Evolutionary conservation across 2,113 vertebrate genomes (phyloP).

Genomic region (Oncorhynchus masou): DNA sequence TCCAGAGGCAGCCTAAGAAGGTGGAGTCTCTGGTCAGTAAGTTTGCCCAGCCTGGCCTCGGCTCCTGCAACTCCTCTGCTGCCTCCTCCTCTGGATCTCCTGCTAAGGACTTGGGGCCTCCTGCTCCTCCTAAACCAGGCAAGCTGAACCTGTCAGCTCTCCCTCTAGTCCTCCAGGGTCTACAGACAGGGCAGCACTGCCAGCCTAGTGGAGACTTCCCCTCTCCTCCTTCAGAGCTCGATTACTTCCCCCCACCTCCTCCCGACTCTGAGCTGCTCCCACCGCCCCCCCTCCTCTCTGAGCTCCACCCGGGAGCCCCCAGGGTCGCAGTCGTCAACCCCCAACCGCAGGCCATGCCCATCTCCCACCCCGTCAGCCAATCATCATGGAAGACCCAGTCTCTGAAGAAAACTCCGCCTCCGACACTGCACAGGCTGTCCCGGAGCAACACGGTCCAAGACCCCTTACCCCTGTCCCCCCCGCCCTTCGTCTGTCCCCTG

Average conservation of each 20-base stretch:
- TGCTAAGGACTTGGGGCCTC: slow-evolving; percentile 78
- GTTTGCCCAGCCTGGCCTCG: slow-evolving; percentile 78
- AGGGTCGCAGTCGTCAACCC: slow-evolving; percentile 94
- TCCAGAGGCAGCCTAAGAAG: slow-evolving; percentile 82
- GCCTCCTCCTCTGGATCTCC: slow-evolving; percentile 79
- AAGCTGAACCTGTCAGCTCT: slow-evolving; percentile 88
- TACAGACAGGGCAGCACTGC: slow-evolving; percentile 63
- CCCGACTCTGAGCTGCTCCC: slow-evolving; percentile 90
- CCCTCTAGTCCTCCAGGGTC: slow-evolving; percentile 80
- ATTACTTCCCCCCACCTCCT: slow-evolving; percentile 77
- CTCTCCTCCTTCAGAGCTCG: slow-evolving; percentile 78
- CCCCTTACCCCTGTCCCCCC: slow-evolving; percentile 60
- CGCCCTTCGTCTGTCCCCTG: slow-evolving; percentile 66
- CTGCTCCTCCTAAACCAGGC: slow-evolving; percentile 88
- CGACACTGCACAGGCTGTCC: slow-evolving; percentile 75
- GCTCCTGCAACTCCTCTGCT: slow-evolving; percentile 59
- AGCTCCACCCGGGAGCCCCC: slow-evolving; percentile 81
- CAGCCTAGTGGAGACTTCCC: slow-evolving; percentile 80
- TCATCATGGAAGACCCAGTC: slow-evolving; percentile 81
- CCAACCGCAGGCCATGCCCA: slow-evolving; percentile 80
- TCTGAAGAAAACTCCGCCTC: slow-evolving; percentile 84
- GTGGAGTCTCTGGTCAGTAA: slow-evolving; percentile 90
- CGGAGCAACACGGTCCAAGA: slow-evolving; percentile 76
- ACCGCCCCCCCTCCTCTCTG: slow-evolving; percentile 79
- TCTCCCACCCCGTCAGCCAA: slow-evolving; percentile 19